A percentile compares a stretch with the other conserved stretches of the same genome.
These are phyloP conservation scores for Mesoligia furuncula DNA, from an alignment of 2,888 invertebrate species.

Conservation along the genomic window DNA sequence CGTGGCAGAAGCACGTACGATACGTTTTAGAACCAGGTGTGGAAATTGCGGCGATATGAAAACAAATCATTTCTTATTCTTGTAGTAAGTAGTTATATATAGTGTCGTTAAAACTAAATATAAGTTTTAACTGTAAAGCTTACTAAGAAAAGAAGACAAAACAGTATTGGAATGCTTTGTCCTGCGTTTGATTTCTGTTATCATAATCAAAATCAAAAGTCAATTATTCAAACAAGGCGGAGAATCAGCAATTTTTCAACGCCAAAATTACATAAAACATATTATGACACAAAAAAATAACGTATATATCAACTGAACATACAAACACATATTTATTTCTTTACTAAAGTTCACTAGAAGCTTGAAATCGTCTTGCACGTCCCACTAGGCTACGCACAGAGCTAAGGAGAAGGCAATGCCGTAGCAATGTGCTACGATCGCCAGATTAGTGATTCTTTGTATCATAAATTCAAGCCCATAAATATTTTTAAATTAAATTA, in stretches of 20 bases:
- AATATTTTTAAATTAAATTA: neutral
- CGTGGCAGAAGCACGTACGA: constrained; percentile 53
- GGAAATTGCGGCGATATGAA: constrained; percentile 43
- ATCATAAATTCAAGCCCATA: neutral
- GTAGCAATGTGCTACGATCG: constrained; percentile 1
- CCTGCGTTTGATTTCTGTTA: constrained; percentile 2
- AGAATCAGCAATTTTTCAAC: too few species aligned
- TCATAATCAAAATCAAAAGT: too few species aligned
- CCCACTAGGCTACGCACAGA: neutral
- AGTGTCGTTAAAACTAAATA: constrained; percentile 12
- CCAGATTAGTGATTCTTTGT: neutral
- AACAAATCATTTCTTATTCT: constrained; percentile 46
- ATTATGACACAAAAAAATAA: too few species aligned
- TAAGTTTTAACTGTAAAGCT: neutral
- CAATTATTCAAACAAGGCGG: too few species aligned
- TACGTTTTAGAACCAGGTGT: constrained; percentile 54
- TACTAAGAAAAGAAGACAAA: neutral
- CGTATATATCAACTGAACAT: too few species aligned
- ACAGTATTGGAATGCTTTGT: neutral
- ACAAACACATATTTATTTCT: neutral
- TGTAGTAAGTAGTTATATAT: constrained; percentile 10
- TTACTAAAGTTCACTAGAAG: neutral
- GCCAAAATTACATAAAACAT: too few species aligned
- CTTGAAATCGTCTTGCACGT: neutral
- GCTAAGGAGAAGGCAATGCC: neutral